Conservation (phyloP, 2,888 invertebrate genomes). For the Drosophila lacicola region DNA sequence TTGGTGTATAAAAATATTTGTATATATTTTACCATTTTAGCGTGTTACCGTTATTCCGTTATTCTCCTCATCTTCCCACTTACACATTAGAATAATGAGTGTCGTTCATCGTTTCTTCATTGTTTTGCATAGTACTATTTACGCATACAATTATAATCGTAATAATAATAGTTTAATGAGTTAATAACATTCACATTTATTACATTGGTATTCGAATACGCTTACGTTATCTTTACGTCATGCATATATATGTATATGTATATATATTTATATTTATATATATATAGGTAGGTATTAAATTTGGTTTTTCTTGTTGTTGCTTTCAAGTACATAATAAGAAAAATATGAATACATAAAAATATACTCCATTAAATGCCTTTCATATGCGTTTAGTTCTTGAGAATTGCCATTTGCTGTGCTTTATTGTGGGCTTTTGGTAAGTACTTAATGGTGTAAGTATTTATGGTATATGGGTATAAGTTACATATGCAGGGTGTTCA, state of each 20-base stretch:
- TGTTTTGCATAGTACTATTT: slow-evolving; percentile 37
- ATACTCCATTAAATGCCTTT: slow-evolving; percentile 71
- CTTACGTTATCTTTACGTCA: slow-evolving; percentile 32
- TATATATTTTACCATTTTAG: slow-evolving; percentile 64
- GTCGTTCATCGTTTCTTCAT: slow-evolving; percentile 28
- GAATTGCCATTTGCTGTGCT: slow-evolving; percentile 44
- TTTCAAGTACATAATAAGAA: slow-evolving; percentile 38
- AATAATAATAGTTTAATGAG: slow-evolving; percentile 77
- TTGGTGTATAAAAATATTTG: slow-evolving; percentile 72
- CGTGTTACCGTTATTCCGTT: slow-evolving; percentile 17
- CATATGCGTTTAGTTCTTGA: slow-evolving; percentile 62
- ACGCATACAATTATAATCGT: slow-evolving; percentile 67
- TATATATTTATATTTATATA: slow-evolving; percentile 23
- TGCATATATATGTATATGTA: slow-evolving; percentile 9
- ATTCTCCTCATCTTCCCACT: slow-evolving; percentile 34
- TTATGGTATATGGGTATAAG: slow-evolving; percentile 13
- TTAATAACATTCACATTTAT: slow-evolving; percentile 79
- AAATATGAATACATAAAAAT: slow-evolving; percentile 62
- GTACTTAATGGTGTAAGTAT: slow-evolving; percentile 6
- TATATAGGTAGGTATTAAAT: slow-evolving; percentile 25
- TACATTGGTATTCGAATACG: slow-evolving; percentile 60
- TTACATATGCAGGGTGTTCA: slow-evolving; percentile 61
- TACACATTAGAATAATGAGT: slow-evolving; percentile 78
- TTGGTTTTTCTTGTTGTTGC: slow-evolving; percentile 26
- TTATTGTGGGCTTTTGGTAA: slow-evolving; percentile 22